Evolutionary conservation across 30 jellyfish, hydroid and myxozoan genomes (phyloP).

Genomic region (Sanderia malayensis): DNA sequence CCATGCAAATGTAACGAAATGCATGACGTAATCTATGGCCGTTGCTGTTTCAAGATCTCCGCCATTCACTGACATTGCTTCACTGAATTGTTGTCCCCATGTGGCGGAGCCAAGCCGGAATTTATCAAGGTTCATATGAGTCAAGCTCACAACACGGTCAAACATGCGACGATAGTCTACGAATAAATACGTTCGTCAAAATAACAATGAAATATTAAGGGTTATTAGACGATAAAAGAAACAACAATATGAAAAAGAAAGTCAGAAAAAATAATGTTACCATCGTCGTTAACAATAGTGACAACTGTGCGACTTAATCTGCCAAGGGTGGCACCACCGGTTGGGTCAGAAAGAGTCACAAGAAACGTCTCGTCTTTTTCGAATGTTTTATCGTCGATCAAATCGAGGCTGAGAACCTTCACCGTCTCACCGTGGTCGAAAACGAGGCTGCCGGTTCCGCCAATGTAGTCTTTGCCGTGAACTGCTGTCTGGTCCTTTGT

Average conservation of each 20-base stretch:
- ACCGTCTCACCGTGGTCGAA: slow-evolving; percentile 98
- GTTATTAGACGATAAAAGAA: too few species aligned
- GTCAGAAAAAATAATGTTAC: slow-evolving; percentile 34
- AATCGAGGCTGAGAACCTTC: slow-evolving; percentile 72
- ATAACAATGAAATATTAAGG: too few species aligned
- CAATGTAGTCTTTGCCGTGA: slow-evolving; percentile 91
- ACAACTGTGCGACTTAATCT: slow-evolving; percentile 91
- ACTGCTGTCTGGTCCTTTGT: slow-evolving; percentile 95
- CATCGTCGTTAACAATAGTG: slow-evolving; percentile 96
- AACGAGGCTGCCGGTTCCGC: slow-evolving; percentile 86
- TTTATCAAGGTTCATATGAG: slow-evolving; percentile 85
- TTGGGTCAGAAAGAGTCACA: slow-evolving; percentile 77
- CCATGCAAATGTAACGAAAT: slow-evolving; percentile 87
- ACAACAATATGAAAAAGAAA: background rate
- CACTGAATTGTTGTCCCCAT: slow-evolving; percentile 97
- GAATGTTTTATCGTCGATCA: slow-evolving; percentile 87
- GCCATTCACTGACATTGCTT: slow-evolving; percentile 97
- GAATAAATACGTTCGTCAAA: too few species aligned
- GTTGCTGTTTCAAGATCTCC: slow-evolving; percentile 93
- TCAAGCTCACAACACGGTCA: slow-evolving; percentile 88
- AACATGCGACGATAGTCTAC: slow-evolving; percentile 92
- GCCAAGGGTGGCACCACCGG: slow-evolving; percentile 85
- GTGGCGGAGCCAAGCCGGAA: slow-evolving; percentile 88
- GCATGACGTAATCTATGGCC: slow-evolving; percentile 83
- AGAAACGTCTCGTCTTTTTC: slow-evolving; percentile 96